Evolutionary conservation across 1,140 invertebrate genomes (phyloP), one percentile per base, ranked within the genome.

Genomic region (Heliothis virescens): DNA sequence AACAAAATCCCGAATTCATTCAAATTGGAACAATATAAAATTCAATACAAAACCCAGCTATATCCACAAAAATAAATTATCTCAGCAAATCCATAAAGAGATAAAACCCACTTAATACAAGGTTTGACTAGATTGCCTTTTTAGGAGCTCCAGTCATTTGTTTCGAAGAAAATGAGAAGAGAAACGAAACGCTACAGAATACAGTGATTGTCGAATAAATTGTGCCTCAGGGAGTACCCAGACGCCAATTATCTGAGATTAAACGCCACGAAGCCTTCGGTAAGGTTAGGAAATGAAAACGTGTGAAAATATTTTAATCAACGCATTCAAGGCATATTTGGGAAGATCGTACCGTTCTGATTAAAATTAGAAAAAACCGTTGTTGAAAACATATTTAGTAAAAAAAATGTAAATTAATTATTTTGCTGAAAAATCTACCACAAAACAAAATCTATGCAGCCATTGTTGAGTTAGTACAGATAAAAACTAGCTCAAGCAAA

Each of bases 121-220:
- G 47, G 65, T 69, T 52, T 15, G 65, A 29, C 21, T 53, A 69
- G 48, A 50, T 52, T 52, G 48, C 29, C 65, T 47, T 65, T 59
- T 52, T 15, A 69, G 65, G 21, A 69, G 48, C 47, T 26, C 48
- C 48, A 69, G 18, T n/a, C 65, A 53, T 69, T 69, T 69, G 48
- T 69, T 69, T 7, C 18, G 3, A 69, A 69, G 65, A 69, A 69
- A 69, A 69, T 69, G 65, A 52, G 65, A 69, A 26, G 50, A 48
- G 48, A 18, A 69, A 48, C 18, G 15, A 16, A 4, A 48, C 26
- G 65, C 12, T 69, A 21, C 65, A 47, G 48, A 53, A 5, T 41
- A 69, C 65, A 69, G 18, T 69, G 65, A 69, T 69, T 69, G 65
- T 69, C 48, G 65, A 69, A 69, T 69, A 69, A 69, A 69, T 69